Evolutionary conservation across 2,797 vertebrate genomes (phyloP), one percentile per base, ranked within the genome.

Genomic region (Sebastes variabilis): DNA sequence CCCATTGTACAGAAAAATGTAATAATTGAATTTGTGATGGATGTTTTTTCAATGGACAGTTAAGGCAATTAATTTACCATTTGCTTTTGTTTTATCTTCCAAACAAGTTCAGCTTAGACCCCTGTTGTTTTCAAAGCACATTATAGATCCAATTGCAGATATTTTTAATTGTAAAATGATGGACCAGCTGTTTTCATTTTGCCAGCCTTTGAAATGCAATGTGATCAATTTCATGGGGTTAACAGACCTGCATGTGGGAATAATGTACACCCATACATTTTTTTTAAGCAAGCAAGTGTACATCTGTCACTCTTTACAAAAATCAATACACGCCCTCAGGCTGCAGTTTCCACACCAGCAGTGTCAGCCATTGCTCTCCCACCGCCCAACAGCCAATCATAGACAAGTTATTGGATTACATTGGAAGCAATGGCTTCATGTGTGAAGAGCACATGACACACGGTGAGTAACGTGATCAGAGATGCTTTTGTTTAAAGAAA

Each of bases 331-430:
- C 4, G 2, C 62, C 82, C 78, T 72, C 25, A 66, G 72, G 56
- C 80, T 66, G 49, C 34, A 52, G 42, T 80, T 61, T 74, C 80
- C 20, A 71, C 94, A 91, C 94, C 88, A 83, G 70, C 71, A 36
- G 86, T 94, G 73, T 92, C 93, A 1, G 89, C 95, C 82, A 96
- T 97, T 90, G 96, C 97, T 89, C 96, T 96, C 71, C 95, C 96
- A 8, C 95, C 95, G 5, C 95, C 96, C 0, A 95, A 97, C 96
- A 97, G 30, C 96, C 96, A 42, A 96, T 97, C 88, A 97, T 97
- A 56, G 96, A 96, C 93, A 96, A 97, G 83, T 91, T 97, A 66
- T 97, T 97, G 1, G 96, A 97, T 81, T 97, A 97, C 6, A 96
- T 96, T 80, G 96, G 95, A 69, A 93, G 96, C 73, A 98, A 97